phyloP scores from a whole-genome alignment of 2,797 vertebrate species.

The Pseudochromis fuscus region DNA sequence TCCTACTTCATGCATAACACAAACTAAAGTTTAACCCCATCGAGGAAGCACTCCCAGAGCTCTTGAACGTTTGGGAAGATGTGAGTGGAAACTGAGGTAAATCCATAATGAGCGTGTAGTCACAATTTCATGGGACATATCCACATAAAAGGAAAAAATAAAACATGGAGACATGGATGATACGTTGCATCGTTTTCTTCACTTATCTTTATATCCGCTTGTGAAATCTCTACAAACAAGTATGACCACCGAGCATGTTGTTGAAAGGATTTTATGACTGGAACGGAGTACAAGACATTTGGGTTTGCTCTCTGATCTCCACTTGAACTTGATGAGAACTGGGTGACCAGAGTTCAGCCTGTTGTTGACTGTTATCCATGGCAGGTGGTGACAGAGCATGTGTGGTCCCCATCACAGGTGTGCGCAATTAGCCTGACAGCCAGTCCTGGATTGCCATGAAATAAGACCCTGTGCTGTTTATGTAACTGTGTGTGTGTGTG shows the following conservation, averaged over 20 bases:
- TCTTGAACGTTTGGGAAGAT: constrained; percentile 48
- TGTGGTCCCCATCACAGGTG: constrained; percentile 84
- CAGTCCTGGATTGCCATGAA: constrained; percentile 78
- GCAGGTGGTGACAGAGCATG: constrained; percentile 82
- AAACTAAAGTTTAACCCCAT: constrained; percentile 64
- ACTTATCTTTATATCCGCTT: neutral
- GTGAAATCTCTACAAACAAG: neutral
- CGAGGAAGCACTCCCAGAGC: constrained; percentile 47
- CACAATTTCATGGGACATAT: constrained; percentile 2
- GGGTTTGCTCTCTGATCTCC: constrained; percentile 35
- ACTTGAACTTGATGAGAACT: constrained; percentile 45
- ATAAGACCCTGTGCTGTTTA: constrained; percentile 75
- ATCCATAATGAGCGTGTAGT: constrained; percentile 33
- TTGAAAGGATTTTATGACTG: constrained; percentile 9
- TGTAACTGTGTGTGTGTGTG: constrained; percentile 30
- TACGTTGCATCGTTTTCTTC: neutral
- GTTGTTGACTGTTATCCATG: constrained; percentile 70
- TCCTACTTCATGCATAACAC: constrained; percentile 70
- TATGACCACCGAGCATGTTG: neutral
- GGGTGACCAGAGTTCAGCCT: constrained; percentile 52
- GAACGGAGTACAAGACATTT: constrained; percentile 15
- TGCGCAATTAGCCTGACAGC: constrained; percentile 84
- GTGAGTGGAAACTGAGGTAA: constrained; percentile 32
- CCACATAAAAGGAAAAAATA: neutral
- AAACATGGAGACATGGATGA: neutral